Evolutionary conservation across 1,140 invertebrate genomes (phyloP), one percentile per base, ranked within the genome.

Genomic region (Pseudomyrmex dendroicus): DNA sequence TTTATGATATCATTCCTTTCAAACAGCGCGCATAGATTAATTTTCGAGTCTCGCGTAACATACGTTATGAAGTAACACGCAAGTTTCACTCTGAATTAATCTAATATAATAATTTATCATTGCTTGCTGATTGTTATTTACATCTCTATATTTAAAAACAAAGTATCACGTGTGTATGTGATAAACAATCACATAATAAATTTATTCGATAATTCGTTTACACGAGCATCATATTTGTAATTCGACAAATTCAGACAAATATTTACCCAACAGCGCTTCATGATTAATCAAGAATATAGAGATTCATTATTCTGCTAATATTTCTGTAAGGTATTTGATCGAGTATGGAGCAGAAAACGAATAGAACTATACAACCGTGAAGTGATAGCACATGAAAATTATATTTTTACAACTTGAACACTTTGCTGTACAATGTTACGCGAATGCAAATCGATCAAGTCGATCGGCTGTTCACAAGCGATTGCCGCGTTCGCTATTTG

Each of bases 51-150:
- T 73, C 20, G 35, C 8, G 15, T 17, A 48, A 46, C 13, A 46
- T 12, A 64, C 50, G 50, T 13, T 10, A 12, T n/a, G 3, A 10
- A 12, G 10, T 62, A 61, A 46, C 12, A 7, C 22, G 52, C 13
- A 3, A 62, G 2, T 73, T 25, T 25, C 25, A 62, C 5, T 7
- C 5, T 7, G 0, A 73, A 48, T 62, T 12, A 48, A 73, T n/a
- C 17, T 17, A 8, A 2, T 61, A 62, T 17, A 46, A 20, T 54
- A 54, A 54, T 54, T 15, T 54, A 54, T 20, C 15, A 9, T n/a
- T 70, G 67, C 20, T 70, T n/a, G 20, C 13, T 15, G 13, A 70
- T 70, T 54, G 22, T 54, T 70, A 70, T 54, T 48, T n/a, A 54
- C 15, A 12, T n/a, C 5, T 20, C 22, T 70, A 20, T 13, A 52